These are phyloP conservation scores for Diabrotica undecimpunctata DNA, from an alignment of 1,140 invertebrate species.

Conservation along the genomic window DNA sequence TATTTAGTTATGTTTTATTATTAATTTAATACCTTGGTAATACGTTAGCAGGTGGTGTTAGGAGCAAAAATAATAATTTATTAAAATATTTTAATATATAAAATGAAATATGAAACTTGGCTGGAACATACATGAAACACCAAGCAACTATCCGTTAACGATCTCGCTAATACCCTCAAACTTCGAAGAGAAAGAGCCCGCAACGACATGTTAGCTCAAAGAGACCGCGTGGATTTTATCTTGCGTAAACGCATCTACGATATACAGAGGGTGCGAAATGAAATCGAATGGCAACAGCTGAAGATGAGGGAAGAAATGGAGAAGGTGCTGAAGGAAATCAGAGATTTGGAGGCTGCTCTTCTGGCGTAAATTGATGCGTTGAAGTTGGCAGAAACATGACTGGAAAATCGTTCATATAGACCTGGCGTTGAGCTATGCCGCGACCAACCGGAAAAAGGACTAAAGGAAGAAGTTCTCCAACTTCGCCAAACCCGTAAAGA, in stretches of 20 bases:
- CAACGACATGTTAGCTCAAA: constrained; percentile 75
- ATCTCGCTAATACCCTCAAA: constrained; percentile 67
- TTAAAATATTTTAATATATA: no score
- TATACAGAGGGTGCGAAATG: constrained; percentile 74
- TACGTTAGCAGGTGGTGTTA: no score
- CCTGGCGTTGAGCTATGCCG: constrained; percentile 73
- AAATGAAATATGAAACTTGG: constrained; percentile 81
- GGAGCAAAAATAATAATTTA: no score
- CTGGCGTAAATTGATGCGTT: constrained; percentile 63
- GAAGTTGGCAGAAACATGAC: constrained; percentile 70
- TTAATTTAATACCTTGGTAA: no score
- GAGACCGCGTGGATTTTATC: constrained; percentile 77
- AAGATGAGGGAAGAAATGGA: constrained; percentile 83
- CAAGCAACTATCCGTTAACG: constrained; percentile 71
- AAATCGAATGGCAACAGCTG: constrained; percentile 80
- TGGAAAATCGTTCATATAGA: constrained; percentile 60
- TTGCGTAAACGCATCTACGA: constrained; percentile 80
- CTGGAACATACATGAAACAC: constrained; percentile 70
- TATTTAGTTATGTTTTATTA: no score
- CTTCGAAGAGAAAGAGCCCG: constrained; percentile 69
- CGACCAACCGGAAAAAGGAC: constrained; percentile 71
- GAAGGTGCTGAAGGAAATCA: constrained; percentile 65
- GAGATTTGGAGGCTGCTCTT: constrained; percentile 61
- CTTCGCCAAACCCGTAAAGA: constrained; percentile 61
- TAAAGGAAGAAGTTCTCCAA: constrained; percentile 63